Evolutionary conservation across 2,113 vertebrate genomes (phyloP), one percentile per base, ranked within the genome.

Genomic region (Thermophis baileyi): DNA sequence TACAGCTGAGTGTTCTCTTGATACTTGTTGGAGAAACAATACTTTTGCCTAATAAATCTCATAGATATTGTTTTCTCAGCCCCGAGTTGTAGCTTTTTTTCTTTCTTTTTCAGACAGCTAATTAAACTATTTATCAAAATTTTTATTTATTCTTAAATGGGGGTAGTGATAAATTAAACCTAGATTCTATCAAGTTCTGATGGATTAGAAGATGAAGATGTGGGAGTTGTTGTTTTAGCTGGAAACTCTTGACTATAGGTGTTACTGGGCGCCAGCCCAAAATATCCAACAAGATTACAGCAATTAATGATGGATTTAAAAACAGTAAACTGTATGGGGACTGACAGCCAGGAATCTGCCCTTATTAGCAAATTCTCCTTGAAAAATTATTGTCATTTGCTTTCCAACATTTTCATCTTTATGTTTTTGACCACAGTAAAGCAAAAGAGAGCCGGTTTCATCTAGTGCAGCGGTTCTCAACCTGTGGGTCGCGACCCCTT

Each of bases 41-140:
- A 96, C 95, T 97, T 97, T 96, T 97, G 94, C 94, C 96, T 95
- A 93, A 95, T 94, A 93, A 95, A 63, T 95, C 94, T 95, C 95
- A 93, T 89, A 93, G 86, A 93, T 89, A 74, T 95, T 96, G 96
- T 96, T 97, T 97, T 96, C 91, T 91, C 93, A 95, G 85, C 4
- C 81, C 94, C 54, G 46, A 46, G 30, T 93, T 95, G 95, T 88
- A 93, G 96, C 95, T 97, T 97, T 93, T 6, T 55, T 87, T 63
- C 94, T 95, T 97, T 88, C 93, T 94, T 0, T 91, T 86, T 55
- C 7, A 91, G 47, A 96, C 92, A 92, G 95, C 88, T 96, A 97
- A 97, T 97, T 97, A 96, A 97, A 94, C 89, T 94, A 97, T 98
- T 97, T 97, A 96, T 98, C 96, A 97, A 93, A 92, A 95, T 96